Evolutionary conservation across 2,797 vertebrate genomes (phyloP).

Genomic region (Phataginus tetradactyla): DNA sequence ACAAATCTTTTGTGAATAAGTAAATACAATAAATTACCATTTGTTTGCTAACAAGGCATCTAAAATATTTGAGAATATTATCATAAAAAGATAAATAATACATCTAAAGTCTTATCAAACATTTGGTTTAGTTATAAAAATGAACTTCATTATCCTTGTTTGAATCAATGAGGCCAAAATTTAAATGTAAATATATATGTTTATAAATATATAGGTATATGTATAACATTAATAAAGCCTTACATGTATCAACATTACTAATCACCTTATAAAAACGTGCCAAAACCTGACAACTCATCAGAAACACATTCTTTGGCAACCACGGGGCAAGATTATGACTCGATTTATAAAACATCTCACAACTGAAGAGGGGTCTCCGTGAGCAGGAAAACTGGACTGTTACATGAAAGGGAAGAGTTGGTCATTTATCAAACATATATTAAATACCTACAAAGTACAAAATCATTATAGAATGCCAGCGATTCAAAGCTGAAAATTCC

Average conservation of each 20-base stretch:
- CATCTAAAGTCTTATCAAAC: not conserved
- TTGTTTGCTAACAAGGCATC: not conserved
- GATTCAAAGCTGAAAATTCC: not conserved
- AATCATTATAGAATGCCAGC: not conserved
- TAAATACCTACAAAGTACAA: not conserved
- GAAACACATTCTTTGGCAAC: conserved; percentile 43
- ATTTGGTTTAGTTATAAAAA: not conserved
- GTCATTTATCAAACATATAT: not conserved
- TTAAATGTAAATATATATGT: not conserved
- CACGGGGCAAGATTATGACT: not conserved
- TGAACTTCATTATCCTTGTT: not conserved
- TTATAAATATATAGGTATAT: not conserved
- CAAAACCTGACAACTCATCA: not conserved
- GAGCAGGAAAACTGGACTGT: not conserved
- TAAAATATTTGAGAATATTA: not conserved
- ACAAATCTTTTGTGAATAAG: not conserved
- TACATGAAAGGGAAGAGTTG: not conserved
- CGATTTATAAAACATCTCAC: not conserved
- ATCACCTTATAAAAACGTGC: not conserved
- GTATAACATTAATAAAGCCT: not conserved
- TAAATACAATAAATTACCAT: not conserved
- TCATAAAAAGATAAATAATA: not conserved
- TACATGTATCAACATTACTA: not conserved
- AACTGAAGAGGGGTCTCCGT: not conserved
- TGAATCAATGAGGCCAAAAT: not conserved